A percentile compares a stretch with the other conserved stretches of the same genome.
These are phyloP conservation scores for Chaetodon auriga DNA, from an alignment of 2,113 vertebrate genomes.

Conservation along the genomic window DNA sequence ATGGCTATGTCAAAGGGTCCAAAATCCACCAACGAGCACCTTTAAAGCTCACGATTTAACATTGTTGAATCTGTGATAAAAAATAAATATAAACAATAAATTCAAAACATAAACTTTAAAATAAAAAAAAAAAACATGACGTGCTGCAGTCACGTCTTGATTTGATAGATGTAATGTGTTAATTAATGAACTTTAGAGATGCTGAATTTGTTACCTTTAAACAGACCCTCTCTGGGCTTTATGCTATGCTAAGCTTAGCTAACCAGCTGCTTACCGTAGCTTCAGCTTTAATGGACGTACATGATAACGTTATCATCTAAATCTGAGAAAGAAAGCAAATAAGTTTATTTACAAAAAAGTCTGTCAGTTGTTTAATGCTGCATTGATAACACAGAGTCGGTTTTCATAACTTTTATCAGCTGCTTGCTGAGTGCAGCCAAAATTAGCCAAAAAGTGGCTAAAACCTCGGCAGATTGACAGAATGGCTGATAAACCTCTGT, in stretches of 20 bases:
- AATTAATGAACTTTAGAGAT: not conserved
- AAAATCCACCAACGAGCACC: not conserved
- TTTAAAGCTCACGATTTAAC: not conserved
- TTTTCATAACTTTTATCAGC: too few relatives aligned
- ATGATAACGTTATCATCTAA: not conserved
- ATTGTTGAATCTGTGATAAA: not conserved
- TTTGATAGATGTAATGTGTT: not conserved
- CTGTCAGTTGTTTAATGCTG: too few relatives aligned
- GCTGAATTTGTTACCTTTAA: not conserved
- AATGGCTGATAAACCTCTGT: too few relatives aligned
- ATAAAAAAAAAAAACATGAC: too few relatives aligned
- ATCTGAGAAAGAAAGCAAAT: too few relatives aligned
- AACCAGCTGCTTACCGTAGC: not conserved
- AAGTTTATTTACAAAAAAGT: too few relatives aligned
- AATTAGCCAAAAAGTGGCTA: too few relatives aligned
- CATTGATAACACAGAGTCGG: too few relatives aligned
- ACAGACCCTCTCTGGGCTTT: not conserved
- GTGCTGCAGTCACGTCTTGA: not conserved
- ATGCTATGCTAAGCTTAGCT: not conserved
- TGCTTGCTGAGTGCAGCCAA: too few relatives aligned
- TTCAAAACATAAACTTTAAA: not conserved
- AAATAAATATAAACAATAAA: not conserved
- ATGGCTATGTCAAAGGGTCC: not conserved
- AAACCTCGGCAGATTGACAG: too few relatives aligned
- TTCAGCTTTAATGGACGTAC: not conserved